These are phyloP conservation scores for Drosophila sordidapex DNA, from an alignment of 2,888 invertebrate genomes.

Conservation along the genomic window DNA sequence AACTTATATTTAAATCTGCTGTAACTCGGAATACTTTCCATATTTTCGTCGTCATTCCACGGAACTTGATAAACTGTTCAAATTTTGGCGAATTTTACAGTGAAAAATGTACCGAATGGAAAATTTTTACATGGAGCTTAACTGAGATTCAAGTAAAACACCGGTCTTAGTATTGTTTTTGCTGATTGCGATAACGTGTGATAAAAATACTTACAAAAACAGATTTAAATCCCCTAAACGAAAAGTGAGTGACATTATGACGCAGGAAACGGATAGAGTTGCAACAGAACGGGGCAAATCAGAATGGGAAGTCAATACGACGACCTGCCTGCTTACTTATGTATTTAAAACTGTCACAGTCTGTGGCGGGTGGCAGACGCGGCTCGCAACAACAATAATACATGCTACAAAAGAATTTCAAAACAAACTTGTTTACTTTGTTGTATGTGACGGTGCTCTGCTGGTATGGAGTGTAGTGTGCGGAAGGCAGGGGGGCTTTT, in stretches of 20 bases:
- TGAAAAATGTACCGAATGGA: constrained; percentile 24
- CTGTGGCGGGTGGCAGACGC: constrained; percentile 24
- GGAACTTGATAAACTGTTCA: constrained; percentile 11
- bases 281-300: constrained; percentile 22
- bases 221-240: constrained; percentile 28
- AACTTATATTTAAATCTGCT: neutral
- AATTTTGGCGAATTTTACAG: constrained; percentile 18
- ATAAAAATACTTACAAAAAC: constrained; percentile 32
- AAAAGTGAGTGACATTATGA: constrained; percentile 39
- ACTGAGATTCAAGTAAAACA: constrained; percentile 26
- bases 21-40: constrained; percentile 11
- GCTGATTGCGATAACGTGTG: constrained; percentile 51
- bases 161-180: constrained; percentile 25
- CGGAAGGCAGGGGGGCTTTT: constrained; percentile 1
- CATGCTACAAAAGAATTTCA: constrained; percentile 65
- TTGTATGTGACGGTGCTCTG: constrained; percentile 1
- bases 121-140: constrained; percentile 57
- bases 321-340: constrained; percentile 32
- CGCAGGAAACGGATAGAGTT: constrained; percentile 22
- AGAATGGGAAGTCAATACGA: constrained; percentile 29
- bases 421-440: constrained; percentile 71
- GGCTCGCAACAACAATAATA: constrained; percentile 22
- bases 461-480: neutral
- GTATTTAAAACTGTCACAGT: constrained; percentile 49
- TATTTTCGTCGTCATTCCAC: neutral